Evolutionary conservation across 2,113 vertebrate genomes (phyloP), one percentile per base, ranked within the genome.

Genomic region (Excalfactoria chinensis): DNA sequence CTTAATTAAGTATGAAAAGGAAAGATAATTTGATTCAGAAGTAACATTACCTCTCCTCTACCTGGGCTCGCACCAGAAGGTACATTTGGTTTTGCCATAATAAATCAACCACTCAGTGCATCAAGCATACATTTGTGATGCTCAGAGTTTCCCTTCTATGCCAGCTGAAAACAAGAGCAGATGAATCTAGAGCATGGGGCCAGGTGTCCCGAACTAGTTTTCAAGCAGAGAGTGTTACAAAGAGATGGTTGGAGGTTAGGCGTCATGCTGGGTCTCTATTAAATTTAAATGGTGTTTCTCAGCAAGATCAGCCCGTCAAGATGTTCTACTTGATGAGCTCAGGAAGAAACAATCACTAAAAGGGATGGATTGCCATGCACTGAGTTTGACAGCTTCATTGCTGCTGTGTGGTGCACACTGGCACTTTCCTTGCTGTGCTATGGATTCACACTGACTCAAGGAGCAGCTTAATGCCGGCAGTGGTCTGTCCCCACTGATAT

Each of bases 21-120:
- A 58, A 76, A 23, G 60, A 59, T 55, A 79, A 89, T 59, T 70
- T 30, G 46, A 83, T 85, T 89, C 71, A 89, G 84, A 67, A 86
- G 86, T 43, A 78, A 75, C 44, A 48, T 84, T 72, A 76, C 44
- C 49, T 44, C 46, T 69, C 48, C 58, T 59, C 35, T 80, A 60
- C 58, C 56, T 81, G 48, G 48, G 56, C 70, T 88, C 21, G 7
- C 32, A 37, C 20, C 86, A 78, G 88, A 85, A 93, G 68, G 68
- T 41, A 41, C 40, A 6, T 88, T 93, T 84, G 74, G 23, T 75
- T 83, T 68, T 26, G 9, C 53, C 44, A 6, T 7, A 63, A 49
- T 41, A 37, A 78, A 86, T 79, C 59, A 75, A 22, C 43, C 1
- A 2, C 62, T 2, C 34, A 34, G 51, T 49, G 62, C 56, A 88